These are phyloP conservation scores for Achatina immaculata DNA, from an alignment of 1,140 invertebrate species.

Conservation along the genomic window DNA sequence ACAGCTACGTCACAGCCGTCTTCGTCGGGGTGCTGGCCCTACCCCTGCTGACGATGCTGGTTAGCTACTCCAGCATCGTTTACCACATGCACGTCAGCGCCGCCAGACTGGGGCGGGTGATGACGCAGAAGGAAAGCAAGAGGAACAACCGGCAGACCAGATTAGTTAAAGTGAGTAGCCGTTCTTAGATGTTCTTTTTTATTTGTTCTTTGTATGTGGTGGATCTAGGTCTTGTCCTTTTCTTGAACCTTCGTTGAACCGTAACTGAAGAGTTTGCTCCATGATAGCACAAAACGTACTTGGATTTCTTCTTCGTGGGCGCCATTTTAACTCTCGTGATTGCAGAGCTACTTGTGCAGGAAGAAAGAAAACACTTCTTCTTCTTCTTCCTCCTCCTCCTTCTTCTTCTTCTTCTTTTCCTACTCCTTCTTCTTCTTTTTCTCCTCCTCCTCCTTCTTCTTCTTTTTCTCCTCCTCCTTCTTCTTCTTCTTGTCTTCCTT, in stretches of 20 bases:
- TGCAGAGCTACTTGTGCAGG: neutral
- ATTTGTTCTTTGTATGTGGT: neutral
- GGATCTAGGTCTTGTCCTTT: neutral
- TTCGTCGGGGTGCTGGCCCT: neutral
- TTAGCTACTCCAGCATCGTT: neutral
- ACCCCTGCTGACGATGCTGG: constrained; percentile 6
- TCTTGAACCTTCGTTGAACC: neutral
- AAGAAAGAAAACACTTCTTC: too few relatives aligned
- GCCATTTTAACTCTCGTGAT: too few relatives aligned
- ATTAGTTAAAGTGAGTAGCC: constrained; percentile 11
- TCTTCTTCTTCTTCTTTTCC: neutral
- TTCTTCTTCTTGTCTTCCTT: neutral
- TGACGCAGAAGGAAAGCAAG: neutral
- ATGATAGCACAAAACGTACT: neutral
- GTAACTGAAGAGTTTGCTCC: neutral
- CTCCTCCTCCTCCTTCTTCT: neutral
- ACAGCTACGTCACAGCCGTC: constrained; percentile 14
- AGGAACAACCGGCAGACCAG: neutral
- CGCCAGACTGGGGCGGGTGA: neutral
- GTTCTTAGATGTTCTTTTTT: neutral
- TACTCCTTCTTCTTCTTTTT: neutral
- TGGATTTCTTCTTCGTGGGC: neutral
- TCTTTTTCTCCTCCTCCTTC: constrained; percentile 15
- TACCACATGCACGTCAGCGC: constrained; percentile 10
- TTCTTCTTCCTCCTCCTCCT: constrained; percentile 5